Percentiles rank a stretch among this genome's conserved stretches.
phyloP scores from a whole-genome alignment of 2,888 invertebrate species.

The Baronia brevicornis region DNA sequence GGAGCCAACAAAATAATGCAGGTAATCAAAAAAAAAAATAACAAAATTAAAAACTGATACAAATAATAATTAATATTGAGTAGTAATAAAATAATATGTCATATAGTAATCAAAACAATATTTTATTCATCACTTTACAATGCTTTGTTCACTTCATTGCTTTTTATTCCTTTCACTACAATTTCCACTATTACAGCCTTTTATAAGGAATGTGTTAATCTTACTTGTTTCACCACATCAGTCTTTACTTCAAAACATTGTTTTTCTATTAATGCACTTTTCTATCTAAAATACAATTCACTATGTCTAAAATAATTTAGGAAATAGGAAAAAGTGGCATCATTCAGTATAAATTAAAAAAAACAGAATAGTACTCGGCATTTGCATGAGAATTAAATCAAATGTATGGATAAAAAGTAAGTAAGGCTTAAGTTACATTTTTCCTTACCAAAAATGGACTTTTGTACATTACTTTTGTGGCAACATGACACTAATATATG shows the following conservation, averaged over 20 bases:
- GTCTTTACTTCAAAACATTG: slow-evolving; percentile 46
- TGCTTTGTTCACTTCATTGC: slow-evolving; percentile 59
- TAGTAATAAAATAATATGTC: slow-evolving; percentile 17
- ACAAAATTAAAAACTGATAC: not conserved
- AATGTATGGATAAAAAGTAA: too few species aligned
- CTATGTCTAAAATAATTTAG: slow-evolving; percentile 11
- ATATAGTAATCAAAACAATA: slow-evolving; percentile 35
- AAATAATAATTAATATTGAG: not conserved
- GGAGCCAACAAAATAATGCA: too few species aligned
- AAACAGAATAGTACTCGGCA: slow-evolving; percentile 4
- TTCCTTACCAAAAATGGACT: slow-evolving; percentile 3
- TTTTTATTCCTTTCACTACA: slow-evolving; percentile 30
- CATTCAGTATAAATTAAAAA: slow-evolving; percentile 9
- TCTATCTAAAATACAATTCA: slow-evolving; percentile 23
- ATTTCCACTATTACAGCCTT: slow-evolving; percentile 62
- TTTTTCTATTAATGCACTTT: slow-evolving; percentile 28
- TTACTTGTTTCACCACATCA: slow-evolving; percentile 31
- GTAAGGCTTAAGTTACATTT: too few species aligned
- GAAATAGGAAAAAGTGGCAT: slow-evolving; percentile 7
- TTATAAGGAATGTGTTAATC: slow-evolving; percentile 58
- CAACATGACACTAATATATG: slow-evolving; percentile 37
- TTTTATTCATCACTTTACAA: slow-evolving; percentile 57
- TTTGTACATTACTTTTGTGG: slow-evolving; percentile 33
- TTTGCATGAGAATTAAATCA: too few species aligned
- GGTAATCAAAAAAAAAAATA: too few species aligned